These are phyloP conservation scores for Atlantisia rogersi DNA, from an alignment of 2,113 vertebrate genomes.

Conservation along the genomic window DNA sequence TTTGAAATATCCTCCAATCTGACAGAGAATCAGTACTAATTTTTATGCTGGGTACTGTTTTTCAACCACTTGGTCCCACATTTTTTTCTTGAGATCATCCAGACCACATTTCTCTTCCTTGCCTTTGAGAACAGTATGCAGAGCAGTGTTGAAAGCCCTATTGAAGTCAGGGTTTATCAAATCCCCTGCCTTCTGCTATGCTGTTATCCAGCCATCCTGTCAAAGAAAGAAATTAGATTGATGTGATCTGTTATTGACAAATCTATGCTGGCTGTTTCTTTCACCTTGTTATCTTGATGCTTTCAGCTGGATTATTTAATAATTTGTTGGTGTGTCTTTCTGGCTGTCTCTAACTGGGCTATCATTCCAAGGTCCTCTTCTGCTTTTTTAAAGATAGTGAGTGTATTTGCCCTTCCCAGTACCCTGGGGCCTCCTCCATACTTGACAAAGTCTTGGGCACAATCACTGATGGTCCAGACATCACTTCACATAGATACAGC, in stretches of 20 bases:
- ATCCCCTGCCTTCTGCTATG: background rate
- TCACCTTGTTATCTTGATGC: background rate
- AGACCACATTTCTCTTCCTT: slow-evolving; percentile 10
- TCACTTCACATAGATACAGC: background rate
- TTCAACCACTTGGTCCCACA: background rate
- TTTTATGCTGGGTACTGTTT: background rate
- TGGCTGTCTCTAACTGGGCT: background rate
- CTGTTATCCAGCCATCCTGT: slow-evolving; percentile 8
- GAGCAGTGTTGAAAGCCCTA: background rate
- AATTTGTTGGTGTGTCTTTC: background rate
- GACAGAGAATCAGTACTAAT: background rate
- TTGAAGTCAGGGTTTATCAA: slow-evolving; percentile 32
- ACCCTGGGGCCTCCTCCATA: background rate
- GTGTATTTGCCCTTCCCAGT: background rate
- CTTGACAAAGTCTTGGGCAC: background rate
- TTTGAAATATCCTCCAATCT: background rate
- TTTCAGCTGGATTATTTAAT: slow-evolving; percentile 35
- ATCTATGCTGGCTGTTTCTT: slow-evolving; percentile 10
- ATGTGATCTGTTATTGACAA: slow-evolving; percentile 36
- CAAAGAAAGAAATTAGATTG: slow-evolving; percentile 40
- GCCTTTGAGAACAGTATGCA: background rate
- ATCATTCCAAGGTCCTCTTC: background rate
- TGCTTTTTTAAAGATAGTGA: background rate
- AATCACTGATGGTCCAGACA: background rate
- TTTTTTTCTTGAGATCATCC: background rate